Base-by-base conservation (phyloP, 2,113 vertebrate genomes). In the Stictonetta naevosa region DNA sequence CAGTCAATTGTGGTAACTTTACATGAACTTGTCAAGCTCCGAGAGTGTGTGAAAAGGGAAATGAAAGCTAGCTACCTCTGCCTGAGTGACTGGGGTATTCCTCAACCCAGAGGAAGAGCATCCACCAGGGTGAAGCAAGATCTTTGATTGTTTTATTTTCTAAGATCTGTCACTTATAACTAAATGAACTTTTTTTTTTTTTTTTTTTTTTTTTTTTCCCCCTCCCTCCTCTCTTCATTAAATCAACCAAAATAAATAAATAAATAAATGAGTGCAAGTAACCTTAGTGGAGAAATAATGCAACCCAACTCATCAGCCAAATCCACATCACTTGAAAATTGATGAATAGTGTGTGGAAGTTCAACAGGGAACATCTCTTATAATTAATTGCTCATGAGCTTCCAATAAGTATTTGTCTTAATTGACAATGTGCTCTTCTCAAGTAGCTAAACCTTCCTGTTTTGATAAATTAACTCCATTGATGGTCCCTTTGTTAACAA, bases 371-470 rank as follows among this genome's bases (percentile, higher is more conserved):
- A 86, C 46, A 86, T 67, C 78, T 93, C 91, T 55, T 80, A n/a
- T 66, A 92, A 95, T 86, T 89, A 84, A 66, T 79, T 82, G 48
- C 29, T 91, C 69, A 50, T 10, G 6, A 86, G 38, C 77, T 87
- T 78, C 56, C 92, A 96, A 75, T 81, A 93, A 75, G 69, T 78
- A 71, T 91, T 91, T 74, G 40, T 59, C 50, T 71, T 66, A 94
- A 96, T 38, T 88, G 79, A 77, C 87, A 91, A 8, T 9, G 33
- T 59, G 11, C n/a, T 95, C 33, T 71, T 62, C 72, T 83, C 78
- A 67, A 80, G 67, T 11, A 86, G 50, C 25, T 77, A 84, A 88
- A 88, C 5, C 22, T 69, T 86, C 58, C 42, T 42, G 5, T 72
- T 93, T 31, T 42, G 13, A 59, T 38, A 76, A 79, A 86, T 26